Base-by-base conservation (phyloP, 1,140 invertebrate genomes). In the Galleria mellonella region DNA sequence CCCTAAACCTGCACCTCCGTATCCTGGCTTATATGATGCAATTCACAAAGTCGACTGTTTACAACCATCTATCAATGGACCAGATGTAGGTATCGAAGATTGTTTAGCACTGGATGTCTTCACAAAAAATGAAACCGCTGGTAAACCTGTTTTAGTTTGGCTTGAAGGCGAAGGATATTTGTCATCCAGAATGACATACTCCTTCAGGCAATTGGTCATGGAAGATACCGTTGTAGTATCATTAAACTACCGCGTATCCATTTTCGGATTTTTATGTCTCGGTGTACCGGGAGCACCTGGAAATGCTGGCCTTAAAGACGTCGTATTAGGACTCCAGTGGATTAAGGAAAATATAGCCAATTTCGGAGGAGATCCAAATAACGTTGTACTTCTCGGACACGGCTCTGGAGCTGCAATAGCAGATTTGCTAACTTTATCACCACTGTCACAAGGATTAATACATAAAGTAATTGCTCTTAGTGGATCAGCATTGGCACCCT, bases 281-380 rank as follows among this genome's bases (percentile, higher is more conserved):
- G 87, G 87, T 7, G 86, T 88, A 30, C 48, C 77, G 1, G 65
- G 83, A 39, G 85, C 87, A 6, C 87, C 89, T 1, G 91, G 90
- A 4, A 92, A 93, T 55, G 85, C 88, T 47, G 91, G 91, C 9
- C 58, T 92, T 11, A 89, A 89, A 69, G 92, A 93, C 58, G 87
- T 92, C 53, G 85, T 91, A 1, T 65, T 82, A 33, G 90, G 88
- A 2, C 62, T 93, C 9, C 73, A 84, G 49, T 94, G 92, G 92
- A 85, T 94, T 1, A 62, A 88, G 45, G 62, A 86, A 3, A 90
- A 93, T 47, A 91, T 93, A 38, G 75, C 49, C 0, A 55, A 63
- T 1, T 93, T 93, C 63, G 91, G 91, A 17, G 92, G 92, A 4
- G 88, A 94, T 74, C 87, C 90, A 0, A 84, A 87, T 11, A 79